These are phyloP conservation scores for Myotis yumanensis DNA, from an alignment of 2,113 vertebrate species.

Conservation along the genomic window DNA sequence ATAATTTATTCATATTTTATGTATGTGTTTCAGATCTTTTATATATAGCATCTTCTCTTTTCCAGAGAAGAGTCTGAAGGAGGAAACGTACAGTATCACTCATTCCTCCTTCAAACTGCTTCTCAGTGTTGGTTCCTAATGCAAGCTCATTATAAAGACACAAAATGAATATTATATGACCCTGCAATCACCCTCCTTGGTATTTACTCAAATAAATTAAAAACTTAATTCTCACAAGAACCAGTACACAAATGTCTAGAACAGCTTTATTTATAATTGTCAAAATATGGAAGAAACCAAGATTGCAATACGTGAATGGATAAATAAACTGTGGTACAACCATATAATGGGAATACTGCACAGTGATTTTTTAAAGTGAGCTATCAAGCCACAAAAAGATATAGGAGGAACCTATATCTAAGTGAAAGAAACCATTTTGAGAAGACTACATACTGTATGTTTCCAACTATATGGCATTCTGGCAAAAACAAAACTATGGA, in stretches of 20 bases:
- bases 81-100: not conserved
- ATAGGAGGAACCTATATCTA: not conserved
- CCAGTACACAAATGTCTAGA: not conserved
- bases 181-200: not conserved
- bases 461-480: not conserved
- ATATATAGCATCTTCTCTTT: not conserved
- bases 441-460: not conserved
- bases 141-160: not conserved
- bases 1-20: not conserved
- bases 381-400: not conserved
- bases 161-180: not conserved
- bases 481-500: not conserved
- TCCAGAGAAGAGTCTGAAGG: not conserved
- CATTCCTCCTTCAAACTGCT: not conserved
- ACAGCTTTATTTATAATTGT: not conserved
- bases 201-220: not conserved
- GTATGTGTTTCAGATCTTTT: not conserved
- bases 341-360: not conserved
- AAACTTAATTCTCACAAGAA: not conserved
- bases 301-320: not conserved
- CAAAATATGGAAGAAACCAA: not conserved
- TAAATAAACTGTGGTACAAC: not conserved
- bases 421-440: not conserved
- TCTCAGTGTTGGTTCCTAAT: not conserved
- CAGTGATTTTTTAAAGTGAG: not conserved